Conservation (phyloP, 2,113 vertebrate species). For the Takifugu bimaculatus region DNA sequence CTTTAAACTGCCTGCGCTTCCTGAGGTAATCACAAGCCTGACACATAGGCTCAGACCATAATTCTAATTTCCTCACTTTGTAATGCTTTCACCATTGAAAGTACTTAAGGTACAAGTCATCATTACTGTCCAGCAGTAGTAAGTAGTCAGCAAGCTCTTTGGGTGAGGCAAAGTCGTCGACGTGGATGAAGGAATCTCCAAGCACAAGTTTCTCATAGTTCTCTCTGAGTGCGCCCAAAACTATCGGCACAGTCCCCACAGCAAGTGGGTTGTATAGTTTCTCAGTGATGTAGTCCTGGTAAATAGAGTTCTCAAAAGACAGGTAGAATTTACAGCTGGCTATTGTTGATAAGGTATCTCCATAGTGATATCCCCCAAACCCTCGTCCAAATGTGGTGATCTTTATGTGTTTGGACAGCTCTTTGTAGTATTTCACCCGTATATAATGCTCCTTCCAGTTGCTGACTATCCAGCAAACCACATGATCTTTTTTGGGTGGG, state of each 20-base stretch:
- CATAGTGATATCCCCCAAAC: conserved; percentile 87
- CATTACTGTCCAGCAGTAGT: conserved; percentile 91
- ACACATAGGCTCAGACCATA: conserved; percentile 95
- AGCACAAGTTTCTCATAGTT: conserved; percentile 97
- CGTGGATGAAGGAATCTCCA: conserved; percentile 92
- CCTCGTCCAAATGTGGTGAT: conserved; percentile 91
- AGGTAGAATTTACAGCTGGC: conserved; percentile 95
- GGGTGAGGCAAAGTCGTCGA: conserved; percentile 90
- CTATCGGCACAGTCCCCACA: conserved; percentile 90
- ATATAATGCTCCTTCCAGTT: conserved; percentile 96
- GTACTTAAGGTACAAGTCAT: conserved; percentile 90
- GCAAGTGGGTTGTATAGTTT: conserved; percentile 95
- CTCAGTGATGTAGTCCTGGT: conserved; percentile 97
- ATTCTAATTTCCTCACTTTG: conserved; percentile 88
- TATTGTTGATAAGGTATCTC: conserved; percentile 92
- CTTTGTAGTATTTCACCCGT: conserved; percentile 94
- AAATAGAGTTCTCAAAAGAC: conserved; percentile 95
- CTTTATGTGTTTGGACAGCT: conserved; percentile 92
- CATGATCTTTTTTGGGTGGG: conserved; percentile 89
- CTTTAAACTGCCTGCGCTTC: conserved; percentile 92
- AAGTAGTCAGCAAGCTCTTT: conserved; percentile 92
- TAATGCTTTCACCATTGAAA: conserved; percentile 94
- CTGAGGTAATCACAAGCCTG: conserved; percentile 90
- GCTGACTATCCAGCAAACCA: conserved; percentile 97
- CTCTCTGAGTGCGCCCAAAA: conserved; percentile 87